A percentile compares a stretch with the other conserved stretches of the same genome.
Evolutionary conservation across 2,797 vertebrate species (phyloP).

Genomic region (Xiphorhynchus erythropygius): DNA sequence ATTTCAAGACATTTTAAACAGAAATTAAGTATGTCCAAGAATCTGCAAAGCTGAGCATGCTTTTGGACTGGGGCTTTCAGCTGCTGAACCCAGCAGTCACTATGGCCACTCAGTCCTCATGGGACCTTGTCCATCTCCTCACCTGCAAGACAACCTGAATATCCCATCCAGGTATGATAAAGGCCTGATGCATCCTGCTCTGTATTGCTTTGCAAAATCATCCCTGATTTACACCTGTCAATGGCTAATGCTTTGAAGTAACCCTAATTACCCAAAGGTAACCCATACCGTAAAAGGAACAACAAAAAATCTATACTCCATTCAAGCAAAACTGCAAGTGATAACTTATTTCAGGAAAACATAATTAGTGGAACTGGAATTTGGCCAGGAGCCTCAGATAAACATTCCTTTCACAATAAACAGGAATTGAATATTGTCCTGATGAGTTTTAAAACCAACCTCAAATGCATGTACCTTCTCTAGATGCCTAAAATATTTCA

Average conservation of each 20-base stretch:
- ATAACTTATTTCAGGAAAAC: slow-evolving; percentile 32
- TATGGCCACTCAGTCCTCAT: neutral
- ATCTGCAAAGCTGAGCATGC: neutral
- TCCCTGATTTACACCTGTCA: neutral
- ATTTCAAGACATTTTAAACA: neutral
- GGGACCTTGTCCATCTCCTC: neutral
- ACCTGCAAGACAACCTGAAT: neutral
- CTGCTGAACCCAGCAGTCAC: neutral
- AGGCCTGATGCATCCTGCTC: neutral
- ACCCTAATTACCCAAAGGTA: neutral
- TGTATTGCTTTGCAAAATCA: neutral
- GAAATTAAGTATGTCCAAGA: neutral
- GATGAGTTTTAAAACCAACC: neutral
- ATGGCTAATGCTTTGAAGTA: neutral
- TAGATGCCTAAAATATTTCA: neutral
- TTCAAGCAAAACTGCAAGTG: neutral
- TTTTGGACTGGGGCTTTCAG: neutral
- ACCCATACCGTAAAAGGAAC: neutral
- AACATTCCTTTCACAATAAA: slow-evolving; percentile 19
- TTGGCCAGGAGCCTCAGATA: neutral
- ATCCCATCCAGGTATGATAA: neutral
- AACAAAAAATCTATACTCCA: neutral
- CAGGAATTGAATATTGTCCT: slow-evolving; percentile 4
- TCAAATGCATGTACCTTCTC: neutral
- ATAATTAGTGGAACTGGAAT: neutral